Conservation (phyloP, 2,888 invertebrate species). For the Sycophila texana region DNA sequence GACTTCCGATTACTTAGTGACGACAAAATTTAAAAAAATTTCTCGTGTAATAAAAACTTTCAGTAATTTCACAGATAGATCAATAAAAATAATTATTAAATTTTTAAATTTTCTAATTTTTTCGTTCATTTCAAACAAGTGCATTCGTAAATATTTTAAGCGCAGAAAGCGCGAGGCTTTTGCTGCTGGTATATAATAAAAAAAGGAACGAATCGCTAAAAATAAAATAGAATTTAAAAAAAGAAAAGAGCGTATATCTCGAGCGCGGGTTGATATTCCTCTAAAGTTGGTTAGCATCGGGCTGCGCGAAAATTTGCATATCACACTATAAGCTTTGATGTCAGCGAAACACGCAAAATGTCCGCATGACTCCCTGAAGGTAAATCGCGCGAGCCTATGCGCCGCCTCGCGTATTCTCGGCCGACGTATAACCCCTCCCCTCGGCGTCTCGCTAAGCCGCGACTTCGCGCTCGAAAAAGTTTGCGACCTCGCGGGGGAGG, state of each 20-base stretch:
- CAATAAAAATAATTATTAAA: too few species aligned
- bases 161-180: too few species aligned
- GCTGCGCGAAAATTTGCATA: constrained; percentile 9
- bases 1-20: too few species aligned
- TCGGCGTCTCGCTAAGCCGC: neutral
- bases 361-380: neutral
- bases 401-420: neutral
- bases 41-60: too few species aligned
- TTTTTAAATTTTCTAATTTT: too few species aligned
- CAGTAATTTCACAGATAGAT: too few species aligned
- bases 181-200: too few species aligned
- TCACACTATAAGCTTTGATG: constrained; percentile 11
- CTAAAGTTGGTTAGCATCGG: neutral
- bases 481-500: neutral
- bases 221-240: neutral
- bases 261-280: neutral
- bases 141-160: too few species aligned
- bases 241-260: neutral
- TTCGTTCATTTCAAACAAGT: too few species aligned
- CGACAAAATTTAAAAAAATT: too few species aligned
- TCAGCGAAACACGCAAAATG: constrained; percentile 4
- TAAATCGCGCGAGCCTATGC: neutral
- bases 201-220: too few species aligned
- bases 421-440: neutral
- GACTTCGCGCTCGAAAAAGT: neutral